phyloP scores from a whole-genome alignment of 2,888 invertebrate genomes.

The Cotesia congregata region DNA sequence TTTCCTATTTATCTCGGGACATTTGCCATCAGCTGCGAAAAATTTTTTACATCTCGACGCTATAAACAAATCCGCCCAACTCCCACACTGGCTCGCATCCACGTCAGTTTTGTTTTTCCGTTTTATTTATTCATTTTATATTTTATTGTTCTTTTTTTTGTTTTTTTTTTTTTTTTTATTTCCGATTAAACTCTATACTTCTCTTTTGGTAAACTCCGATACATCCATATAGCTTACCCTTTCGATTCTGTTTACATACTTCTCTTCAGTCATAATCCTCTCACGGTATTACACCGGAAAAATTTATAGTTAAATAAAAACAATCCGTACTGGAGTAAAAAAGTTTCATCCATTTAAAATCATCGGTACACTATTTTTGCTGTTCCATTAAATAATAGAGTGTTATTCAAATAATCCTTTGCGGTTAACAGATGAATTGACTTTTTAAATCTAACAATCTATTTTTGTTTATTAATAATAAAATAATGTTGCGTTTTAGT shows the following conservation, averaged over 20 bases:
- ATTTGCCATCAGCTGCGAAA: conserved; percentile 45
- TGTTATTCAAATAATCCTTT: background rate
- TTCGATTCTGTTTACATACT: background rate
- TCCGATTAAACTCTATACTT: background rate
- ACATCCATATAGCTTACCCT: background rate
- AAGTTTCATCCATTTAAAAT: background rate
- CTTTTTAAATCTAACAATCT: no score
- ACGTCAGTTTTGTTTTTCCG: conserved; percentile 41
- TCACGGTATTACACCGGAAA: background rate
- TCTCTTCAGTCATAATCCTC: background rate
- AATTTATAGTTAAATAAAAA: background rate
- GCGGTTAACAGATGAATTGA: background rate
- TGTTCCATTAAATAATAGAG: background rate
- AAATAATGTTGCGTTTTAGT: no score
- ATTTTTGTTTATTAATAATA: no score
- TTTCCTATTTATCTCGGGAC: conserved; percentile 51
- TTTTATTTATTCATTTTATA: conserved; percentile 34
- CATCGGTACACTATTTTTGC: background rate
- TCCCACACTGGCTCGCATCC: conserved; percentile 41
- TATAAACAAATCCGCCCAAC: conserved; percentile 49
- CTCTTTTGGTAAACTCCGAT: background rate
- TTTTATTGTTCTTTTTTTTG: conserved; percentile 27
- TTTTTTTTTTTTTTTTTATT: no score
- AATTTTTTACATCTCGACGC: conserved; percentile 46
- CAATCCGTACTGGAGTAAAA: background rate